Evolutionary conservation across 2,888 invertebrate genomes (phyloP), one percentile per base, ranked within the genome.

Genomic region (Antheraea assamensis): DNA sequence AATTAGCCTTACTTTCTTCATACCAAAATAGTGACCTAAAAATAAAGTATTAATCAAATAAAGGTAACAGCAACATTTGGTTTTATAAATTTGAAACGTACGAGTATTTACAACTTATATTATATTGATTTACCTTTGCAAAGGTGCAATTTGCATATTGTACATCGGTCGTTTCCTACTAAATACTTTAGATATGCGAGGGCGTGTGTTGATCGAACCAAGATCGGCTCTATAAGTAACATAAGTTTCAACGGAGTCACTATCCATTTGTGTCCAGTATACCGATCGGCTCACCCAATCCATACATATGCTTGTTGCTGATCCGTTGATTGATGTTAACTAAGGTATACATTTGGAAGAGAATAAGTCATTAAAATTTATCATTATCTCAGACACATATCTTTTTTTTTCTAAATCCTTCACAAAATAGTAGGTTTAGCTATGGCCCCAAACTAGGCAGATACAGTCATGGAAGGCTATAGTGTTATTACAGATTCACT

Each of bases 261-360:
- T 90, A 78, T 95, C 95, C 30, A 95, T 84, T 88, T 98, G 98
- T 0, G 97, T 95, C 96, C 98, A 98, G 87, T 98, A 99, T 10
- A 99, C 92, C 70, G 96, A 96, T 71, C 98, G 95, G 71, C 97
- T 96, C 68, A 99, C 96, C 99, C 99, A 99, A 90, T 99, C 98
- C 0, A 98, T 95, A 2, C 97, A 96, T 42, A 99, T 90, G 75
- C 97, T 96, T 17, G 95, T 90, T 3, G 93, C 94, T 21, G 93
- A 88, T 4, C 91, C 93, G 76, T 94, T 95, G 42, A 93, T 93
- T 27, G 95, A 93, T 70, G 88, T 87, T 72, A 95, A 80, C 95
- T 95, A 80, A 42, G 82, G 78, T 75, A 75, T n/a, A 72, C 71
- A 73, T 17, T 64, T 64, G 13, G 24, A 58, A 58, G 58, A 24